Base-by-base conservation (phyloP, 1,140 invertebrate species). In the Idris sp. region DNA sequence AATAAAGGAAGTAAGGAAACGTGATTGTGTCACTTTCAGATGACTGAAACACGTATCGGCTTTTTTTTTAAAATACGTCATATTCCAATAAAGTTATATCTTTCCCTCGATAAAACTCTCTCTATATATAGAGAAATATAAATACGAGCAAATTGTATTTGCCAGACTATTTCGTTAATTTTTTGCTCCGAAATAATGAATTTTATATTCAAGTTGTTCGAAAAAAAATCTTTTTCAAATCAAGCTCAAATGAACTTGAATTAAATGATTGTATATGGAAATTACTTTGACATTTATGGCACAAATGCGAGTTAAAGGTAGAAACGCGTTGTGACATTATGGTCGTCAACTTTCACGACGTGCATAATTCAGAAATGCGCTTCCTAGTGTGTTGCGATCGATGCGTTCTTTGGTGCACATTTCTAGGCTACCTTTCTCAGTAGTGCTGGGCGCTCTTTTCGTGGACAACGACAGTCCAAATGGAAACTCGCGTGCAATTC, bases 311-410 rank as follows among this genome's bases (percentile, higher is more conserved):
- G n/a, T n/a, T n/a, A n/a, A n/a, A n/a, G n/a, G n/a, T n/a, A n/a
- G n/a, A n/a, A n/a, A n/a, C n/a, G n/a, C n/a, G n/a, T n/a, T n/a
- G n/a, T n/a, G n/a, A n/a, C n/a, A n/a, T n/a, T 30, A 62, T 16
- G 35, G 44, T 49, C 58, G 44, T 30, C 33, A 35, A n/a, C 19
- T 31, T 44, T 59, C 28, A 7, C 44, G 56, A n/a, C 44, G 56
- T 71, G 54, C 54, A 71, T 71, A 71, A 71, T 71, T 71, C 46
- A 61, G 43, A 71, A 41, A 61, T 71, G 40, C 56, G 46, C 56
- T 58, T 35, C 26, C 65, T 30, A 40, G 54, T 59, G 41, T 44
- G 38, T 25, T 6, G 62, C 67, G 67, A 71, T 71, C 67, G 67
- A 71, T 71, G 67, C 48, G 28, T 46, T 49, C 35, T 69, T 36